Base-by-base conservation (phyloP, 1,140 invertebrate genomes). In the Rhagoletis pomonella region DNA sequence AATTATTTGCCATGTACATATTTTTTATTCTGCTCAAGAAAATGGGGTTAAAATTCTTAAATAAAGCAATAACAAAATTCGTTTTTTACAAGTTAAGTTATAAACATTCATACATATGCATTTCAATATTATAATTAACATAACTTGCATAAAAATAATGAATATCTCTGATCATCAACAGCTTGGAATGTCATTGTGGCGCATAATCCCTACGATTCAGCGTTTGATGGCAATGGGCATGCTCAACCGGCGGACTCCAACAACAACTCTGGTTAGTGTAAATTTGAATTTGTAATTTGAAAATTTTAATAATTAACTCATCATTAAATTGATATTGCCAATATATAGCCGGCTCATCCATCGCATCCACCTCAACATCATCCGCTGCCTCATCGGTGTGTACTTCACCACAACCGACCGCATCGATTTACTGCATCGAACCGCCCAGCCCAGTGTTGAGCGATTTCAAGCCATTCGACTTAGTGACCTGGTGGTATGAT, bases 401-500 rank as follows among this genome's bases (percentile, higher is more conserved):
- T 17, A 81, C 73, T 0, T 86, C 86, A 12, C 73, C 67, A 47
- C 88, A 86, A 55, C 47, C 62, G 62, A 81, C 77, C 12, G 64
- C 89, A 39, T 81, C 92, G 10, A 96, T 95, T 90, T 96, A 96
- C 90, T 96, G 96, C 92, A 95, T 96, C 88, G 95, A 96, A 88
- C 95, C 96, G 88, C 95, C 96, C 2, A 96, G 95, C 89, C 94
- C 95, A 69, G 93, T 94, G 39, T 94, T 97, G 59, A 94, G 95
- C 90, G 96, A 97, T 91, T 97, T 97, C 91, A 96, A 97, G 90
- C 96, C 97, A 9, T 97, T 97, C 90, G 97, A 97, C 93, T 93
- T 98, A 89, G 97, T 97, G 91, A 96, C 96, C 14, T 98, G 97
- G 96, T 98, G 97, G 97, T 97, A 97, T 67, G 96, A 97, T 91